Percentiles rank a stretch among this genome's conserved stretches.
These are phyloP conservation scores for Hemicordylus capensis DNA, from an alignment of 2,113 vertebrate genomes.

Conservation along the genomic window DNA sequence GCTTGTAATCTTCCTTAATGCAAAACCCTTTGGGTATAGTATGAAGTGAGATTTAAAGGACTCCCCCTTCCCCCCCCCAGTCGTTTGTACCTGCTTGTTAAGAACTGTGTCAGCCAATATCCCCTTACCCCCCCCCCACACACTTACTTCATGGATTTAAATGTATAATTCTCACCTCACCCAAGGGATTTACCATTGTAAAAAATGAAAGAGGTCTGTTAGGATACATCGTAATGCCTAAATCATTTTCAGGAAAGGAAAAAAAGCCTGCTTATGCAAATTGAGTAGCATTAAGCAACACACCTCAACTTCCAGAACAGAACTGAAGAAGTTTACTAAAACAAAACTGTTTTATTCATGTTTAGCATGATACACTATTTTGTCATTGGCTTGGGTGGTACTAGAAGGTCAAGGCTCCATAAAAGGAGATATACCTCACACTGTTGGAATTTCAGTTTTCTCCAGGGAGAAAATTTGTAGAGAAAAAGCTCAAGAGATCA, in stretches of 20 bases:
- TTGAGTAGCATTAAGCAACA: conserved; percentile 48
- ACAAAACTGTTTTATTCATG: neutral
- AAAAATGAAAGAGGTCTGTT: conserved; percentile 47
- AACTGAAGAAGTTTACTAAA: neutral
- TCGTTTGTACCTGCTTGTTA: conserved; percentile 61
- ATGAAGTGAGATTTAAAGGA: conserved; percentile 37
- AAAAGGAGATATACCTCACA: neutral
- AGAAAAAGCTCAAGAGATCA: neutral
- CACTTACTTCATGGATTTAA: conserved; percentile 59
- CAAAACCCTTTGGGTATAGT: conserved; percentile 53
- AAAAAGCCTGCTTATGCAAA: conserved; percentile 67
- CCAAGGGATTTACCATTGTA: conserved; percentile 65
- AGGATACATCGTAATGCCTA: conserved; percentile 61
- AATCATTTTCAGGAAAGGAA: conserved; percentile 65
- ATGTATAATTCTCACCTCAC: conserved; percentile 62
- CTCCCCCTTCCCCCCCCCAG: conserved; percentile 43
- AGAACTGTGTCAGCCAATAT: conserved; percentile 39
- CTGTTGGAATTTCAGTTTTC: neutral
- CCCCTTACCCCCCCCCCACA: neutral
- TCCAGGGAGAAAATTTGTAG: neutral
- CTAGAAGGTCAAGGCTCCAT: neutral
- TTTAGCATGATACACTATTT: neutral
- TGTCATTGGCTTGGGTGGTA: accelerated
- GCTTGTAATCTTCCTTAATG: conserved; percentile 61
- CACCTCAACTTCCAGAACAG: conserved; percentile 21